Conservation (phyloP, 2,797 vertebrate species). For the Spea hammondii region DNA sequence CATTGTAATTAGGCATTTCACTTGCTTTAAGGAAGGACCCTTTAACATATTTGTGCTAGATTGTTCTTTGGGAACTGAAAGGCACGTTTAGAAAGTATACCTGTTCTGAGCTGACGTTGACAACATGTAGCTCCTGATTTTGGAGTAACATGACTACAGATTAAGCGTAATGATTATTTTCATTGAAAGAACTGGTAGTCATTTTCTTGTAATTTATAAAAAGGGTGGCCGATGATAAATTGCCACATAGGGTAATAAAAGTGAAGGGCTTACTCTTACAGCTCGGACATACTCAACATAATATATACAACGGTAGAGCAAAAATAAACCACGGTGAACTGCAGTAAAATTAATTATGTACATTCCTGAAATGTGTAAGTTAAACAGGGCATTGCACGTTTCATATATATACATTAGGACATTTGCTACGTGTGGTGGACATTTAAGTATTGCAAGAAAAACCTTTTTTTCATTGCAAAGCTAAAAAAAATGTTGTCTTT, state of each 20-base stretch:
- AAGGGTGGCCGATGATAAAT: slow-evolving; percentile 38
- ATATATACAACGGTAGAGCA: slow-evolving; percentile 37
- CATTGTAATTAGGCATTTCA: slow-evolving; percentile 9
- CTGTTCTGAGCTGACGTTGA: slow-evolving; percentile 9
- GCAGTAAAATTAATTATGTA: slow-evolving; percentile 38
- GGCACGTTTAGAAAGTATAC: slow-evolving; percentile 11
- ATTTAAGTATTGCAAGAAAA: too few relatives aligned
- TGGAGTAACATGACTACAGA: slow-evolving; percentile 33
- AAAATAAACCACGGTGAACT: slow-evolving; percentile 40
- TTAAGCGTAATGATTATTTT: slow-evolving; percentile 49
- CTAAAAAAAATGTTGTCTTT: background rate
- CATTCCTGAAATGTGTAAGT: slow-evolving; percentile 33
- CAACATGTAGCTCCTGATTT: slow-evolving; percentile 32
- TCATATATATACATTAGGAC: background rate
- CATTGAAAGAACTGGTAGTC: slow-evolving; percentile 42
- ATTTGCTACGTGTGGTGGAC: background rate
- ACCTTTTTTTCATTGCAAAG: background rate
- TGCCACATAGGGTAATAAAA: slow-evolving; percentile 40
- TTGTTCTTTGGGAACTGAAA: slow-evolving; percentile 24
- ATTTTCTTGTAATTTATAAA: slow-evolving; percentile 36
- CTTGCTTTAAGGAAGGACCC: slow-evolving; percentile 17
- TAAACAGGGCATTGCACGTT: slow-evolving; percentile 31
- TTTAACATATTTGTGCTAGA: slow-evolving; percentile 9
- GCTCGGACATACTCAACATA: slow-evolving; percentile 33
- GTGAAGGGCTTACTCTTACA: slow-evolving; percentile 21